Percentiles rank a stretch among this genome's conserved stretches.
Evolutionary conservation across 2,113 vertebrate species (phyloP).

Genomic region (Hippotragus niger): DNA sequence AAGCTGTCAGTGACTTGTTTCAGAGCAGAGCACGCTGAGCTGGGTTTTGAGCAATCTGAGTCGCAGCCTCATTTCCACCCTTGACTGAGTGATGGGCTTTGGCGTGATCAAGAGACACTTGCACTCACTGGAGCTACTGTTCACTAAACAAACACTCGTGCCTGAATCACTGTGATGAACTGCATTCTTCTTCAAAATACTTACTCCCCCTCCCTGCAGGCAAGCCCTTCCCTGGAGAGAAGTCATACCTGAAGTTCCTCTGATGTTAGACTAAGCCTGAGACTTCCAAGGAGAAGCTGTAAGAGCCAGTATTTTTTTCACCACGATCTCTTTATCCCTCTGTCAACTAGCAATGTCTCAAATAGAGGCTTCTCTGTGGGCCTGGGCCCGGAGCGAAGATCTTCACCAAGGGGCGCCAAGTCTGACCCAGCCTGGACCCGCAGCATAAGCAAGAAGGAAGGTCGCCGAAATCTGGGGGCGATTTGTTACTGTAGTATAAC

Average conservation of each 20-base stretch:
- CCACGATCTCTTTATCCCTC: not conserved
- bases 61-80: not conserved
- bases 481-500: not conserved
- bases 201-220: not conserved
- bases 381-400: not conserved
- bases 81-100: not conserved
- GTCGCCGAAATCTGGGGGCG: not conserved
- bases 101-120: not conserved
- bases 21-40: not conserved
- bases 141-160: not conserved
- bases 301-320: not conserved
- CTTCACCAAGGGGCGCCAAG: not conserved
- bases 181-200: not conserved
- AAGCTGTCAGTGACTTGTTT: not conserved
- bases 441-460: not conserved
- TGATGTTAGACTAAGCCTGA: not conserved
- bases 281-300: not conserved
- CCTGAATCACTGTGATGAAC: not conserved
- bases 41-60: not conserved
- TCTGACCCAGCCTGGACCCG: not conserved
- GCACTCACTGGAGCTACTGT: not conserved
- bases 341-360: not conserved
- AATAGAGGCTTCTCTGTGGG: not conserved
- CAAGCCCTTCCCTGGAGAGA: not conserved
- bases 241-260: not conserved